Evolutionary conservation across 35 echinoderm and acorn worm genomes (phyloP).

Genomic region (Lytechinus variegatus): DNA sequence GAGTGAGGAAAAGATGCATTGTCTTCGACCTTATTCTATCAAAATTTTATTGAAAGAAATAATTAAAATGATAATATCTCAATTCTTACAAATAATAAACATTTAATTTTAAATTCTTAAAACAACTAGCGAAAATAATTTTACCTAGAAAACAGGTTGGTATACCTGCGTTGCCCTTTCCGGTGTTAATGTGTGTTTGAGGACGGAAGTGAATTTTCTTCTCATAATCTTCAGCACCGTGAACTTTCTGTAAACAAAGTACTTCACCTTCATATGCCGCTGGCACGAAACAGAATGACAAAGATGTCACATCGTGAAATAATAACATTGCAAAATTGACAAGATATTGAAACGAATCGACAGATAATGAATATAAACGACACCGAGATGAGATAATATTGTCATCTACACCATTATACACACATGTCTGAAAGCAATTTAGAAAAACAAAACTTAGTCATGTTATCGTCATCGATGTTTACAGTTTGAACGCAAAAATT

Average conservation of each 20-base stretch:
- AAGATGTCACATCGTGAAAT: neutral
- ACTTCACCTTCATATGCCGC: neutral
- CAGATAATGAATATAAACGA: neutral
- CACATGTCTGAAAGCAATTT: no score
- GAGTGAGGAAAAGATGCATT: neutral
- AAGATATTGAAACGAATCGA: neutral
- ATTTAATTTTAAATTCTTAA: no score
- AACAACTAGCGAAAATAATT: neutral
- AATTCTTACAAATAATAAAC: neutral
- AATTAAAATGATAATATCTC: neutral
- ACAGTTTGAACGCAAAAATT: no score
- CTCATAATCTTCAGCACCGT: neutral
- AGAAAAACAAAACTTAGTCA: no score
- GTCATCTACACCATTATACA: no score
- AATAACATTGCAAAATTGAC: neutral
- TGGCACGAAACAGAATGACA: neutral
- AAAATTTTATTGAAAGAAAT: neutral
- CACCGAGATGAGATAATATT: neutral
- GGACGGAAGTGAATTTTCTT: neutral
- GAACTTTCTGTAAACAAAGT: neutral
- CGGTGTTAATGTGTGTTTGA: neutral
- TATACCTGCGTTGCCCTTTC: neutral
- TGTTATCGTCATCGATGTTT: no score
- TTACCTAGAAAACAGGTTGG: neutral
- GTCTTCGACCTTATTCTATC: neutral